Evolutionary conservation across 2,113 vertebrate genomes (phyloP).

Genomic region (Antechinus stuartii): DNA sequence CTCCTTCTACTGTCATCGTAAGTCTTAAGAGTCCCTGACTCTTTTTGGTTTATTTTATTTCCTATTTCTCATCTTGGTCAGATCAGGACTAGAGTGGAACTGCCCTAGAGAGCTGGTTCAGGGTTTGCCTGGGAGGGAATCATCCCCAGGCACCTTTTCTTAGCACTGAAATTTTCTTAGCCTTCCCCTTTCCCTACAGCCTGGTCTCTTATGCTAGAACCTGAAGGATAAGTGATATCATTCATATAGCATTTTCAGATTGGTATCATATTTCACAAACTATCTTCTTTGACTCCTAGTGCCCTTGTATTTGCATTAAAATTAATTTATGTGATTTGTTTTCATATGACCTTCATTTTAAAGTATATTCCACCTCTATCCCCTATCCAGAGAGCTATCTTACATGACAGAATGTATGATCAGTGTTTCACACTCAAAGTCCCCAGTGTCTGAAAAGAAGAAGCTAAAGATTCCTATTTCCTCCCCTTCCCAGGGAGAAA

Average conservation of each 20-base stretch:
- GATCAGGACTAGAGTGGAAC: background rate
- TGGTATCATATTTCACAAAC: background rate
- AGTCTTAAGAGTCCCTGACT: background rate
- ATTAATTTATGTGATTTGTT: background rate
- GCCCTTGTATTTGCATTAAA: background rate
- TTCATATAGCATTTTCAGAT: background rate
- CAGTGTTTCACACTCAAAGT: background rate
- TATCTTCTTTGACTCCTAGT: background rate
- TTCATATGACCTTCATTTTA: background rate
- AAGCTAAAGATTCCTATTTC: background rate
- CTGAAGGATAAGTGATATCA: background rate
- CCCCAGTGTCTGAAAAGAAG: background rate
- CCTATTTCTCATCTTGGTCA: background rate
- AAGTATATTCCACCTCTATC: background rate
- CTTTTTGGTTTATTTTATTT: background rate
- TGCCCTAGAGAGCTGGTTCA: background rate
- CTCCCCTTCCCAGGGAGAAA: background rate
- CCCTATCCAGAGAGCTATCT: background rate
- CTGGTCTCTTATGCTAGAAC: background rate
- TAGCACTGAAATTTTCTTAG: background rate
- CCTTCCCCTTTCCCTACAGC: too few relatives aligned
- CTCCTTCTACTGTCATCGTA: accelerated
- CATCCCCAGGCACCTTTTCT: background rate
- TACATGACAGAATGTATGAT: background rate
- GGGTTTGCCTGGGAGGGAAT: background rate